Percentiles rank a stretch among this genome's conserved stretches.
Evolutionary conservation across 2,888 invertebrate genomes (phyloP).

Genomic region (Ennomos quercinarius): DNA sequence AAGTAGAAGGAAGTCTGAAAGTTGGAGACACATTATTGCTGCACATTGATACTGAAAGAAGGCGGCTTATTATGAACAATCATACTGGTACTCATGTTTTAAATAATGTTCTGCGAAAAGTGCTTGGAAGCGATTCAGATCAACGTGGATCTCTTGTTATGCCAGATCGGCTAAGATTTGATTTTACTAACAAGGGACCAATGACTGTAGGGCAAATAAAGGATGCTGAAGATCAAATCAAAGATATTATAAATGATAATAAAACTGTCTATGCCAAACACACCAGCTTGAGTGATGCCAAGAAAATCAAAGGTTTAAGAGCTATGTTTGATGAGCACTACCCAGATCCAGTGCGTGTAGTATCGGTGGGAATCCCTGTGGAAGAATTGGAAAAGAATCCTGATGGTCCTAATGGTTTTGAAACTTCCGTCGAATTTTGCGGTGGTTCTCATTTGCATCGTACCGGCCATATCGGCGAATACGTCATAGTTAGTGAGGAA

Average conservation of each 20-base stretch:
- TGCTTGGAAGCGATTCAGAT: slow-evolving; percentile 96
- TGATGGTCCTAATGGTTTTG: slow-evolving; percentile 89
- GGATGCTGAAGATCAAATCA: slow-evolving; percentile 92
- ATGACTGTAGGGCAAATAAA: slow-evolving; percentile 95
- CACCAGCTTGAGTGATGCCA: slow-evolving; percentile 92
- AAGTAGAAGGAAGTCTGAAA: slow-evolving; percentile 92
- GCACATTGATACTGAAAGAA: slow-evolving; percentile 92
- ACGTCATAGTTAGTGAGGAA: slow-evolving; percentile 98
- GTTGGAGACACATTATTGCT: slow-evolving; percentile 94
- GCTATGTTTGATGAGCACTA: slow-evolving; percentile 99
- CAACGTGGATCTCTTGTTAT: slow-evolving; percentile 99
- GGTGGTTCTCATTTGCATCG: slow-evolving; percentile 98
- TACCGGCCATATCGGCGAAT: slow-evolving; percentile 97
- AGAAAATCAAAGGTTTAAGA: slow-evolving; percentile 95
- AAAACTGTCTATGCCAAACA: slow-evolving; percentile 95
- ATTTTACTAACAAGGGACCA: slow-evolving; percentile 97
- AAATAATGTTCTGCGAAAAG: slow-evolving; percentile 96
- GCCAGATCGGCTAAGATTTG: slow-evolving; percentile 98
- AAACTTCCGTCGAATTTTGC: slow-evolving; percentile 99
- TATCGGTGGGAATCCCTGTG: slow-evolving; percentile 97
- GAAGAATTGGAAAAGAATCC: slow-evolving; percentile 96
- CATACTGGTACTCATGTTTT: slow-evolving; percentile 99
- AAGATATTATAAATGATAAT: slow-evolving; percentile 90
- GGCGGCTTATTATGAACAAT: slow-evolving; percentile 98
- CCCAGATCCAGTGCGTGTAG: slow-evolving; percentile 97